Evolutionary conservation across 2,797 vertebrate genomes (phyloP).

Genomic region (Pipistrellus pipistrellus): DNA sequence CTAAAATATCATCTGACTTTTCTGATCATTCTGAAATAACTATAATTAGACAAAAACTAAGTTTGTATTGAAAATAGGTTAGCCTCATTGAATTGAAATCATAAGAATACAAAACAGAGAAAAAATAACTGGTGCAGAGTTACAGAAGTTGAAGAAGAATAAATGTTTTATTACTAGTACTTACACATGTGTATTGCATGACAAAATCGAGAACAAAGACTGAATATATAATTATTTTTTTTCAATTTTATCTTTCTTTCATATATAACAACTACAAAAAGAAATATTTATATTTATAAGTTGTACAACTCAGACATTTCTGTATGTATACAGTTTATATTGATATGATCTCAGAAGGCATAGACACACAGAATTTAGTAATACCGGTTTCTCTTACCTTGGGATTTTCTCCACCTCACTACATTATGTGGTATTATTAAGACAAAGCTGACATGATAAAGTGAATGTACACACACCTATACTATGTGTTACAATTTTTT

Average conservation of each 20-base stretch:
- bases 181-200: not conserved
- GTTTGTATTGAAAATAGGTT: not conserved
- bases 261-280: not conserved
- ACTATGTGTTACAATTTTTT: not conserved
- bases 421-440: not conserved
- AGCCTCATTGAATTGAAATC: not conserved
- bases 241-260: not conserved
- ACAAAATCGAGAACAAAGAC: not conserved
- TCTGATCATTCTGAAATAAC: not conserved
- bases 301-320: not conserved
- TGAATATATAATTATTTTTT: not conserved
- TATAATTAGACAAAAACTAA: not conserved
- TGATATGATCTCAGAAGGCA: not conserved
- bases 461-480: not conserved
- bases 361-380: not conserved
- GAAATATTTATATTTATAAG: not conserved
- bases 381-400: not conserved
- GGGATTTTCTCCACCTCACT: not conserved
- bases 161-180: not conserved
- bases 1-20: not conserved
- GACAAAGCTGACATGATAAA: not conserved
- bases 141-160: not conserved
- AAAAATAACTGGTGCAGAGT: not conserved
- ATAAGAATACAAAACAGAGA: not conserved
- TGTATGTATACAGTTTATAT: not conserved